Evolutionary conservation across 2,113 vertebrate species (phyloP), one percentile per base, ranked within the genome.

Genomic region (Coryphaenoides rupestris): DNA sequence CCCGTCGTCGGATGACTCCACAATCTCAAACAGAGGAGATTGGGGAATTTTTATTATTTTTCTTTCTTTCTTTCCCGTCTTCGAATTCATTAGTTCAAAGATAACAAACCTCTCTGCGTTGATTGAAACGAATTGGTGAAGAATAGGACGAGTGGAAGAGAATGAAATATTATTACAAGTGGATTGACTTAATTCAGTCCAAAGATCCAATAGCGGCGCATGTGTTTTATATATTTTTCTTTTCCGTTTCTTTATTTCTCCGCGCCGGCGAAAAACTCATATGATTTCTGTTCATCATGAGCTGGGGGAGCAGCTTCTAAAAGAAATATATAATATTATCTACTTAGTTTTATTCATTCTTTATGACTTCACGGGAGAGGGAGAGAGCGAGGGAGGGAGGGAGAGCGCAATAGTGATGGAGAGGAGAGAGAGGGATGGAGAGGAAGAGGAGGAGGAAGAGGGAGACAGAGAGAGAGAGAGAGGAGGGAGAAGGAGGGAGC

Each of bases 331-430:
- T 5, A 33, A 33, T 33, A 33, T 33, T 33, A 33, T 33, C 28
- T 33, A 33, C 28, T 33, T 5, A 3, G 3, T 4, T 33, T 33
- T 33, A 33, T 33, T 33, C 2, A 33, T 3, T 33, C 28, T 33
- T 10, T 33, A 9, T 33, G 28, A 33, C 28, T 33, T 33, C 6
- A 33, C 10, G 62, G 49, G 40, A 71, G 57, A 62, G 66, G 49
- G 66, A 60, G 70, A 1, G 70, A 67, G 55, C 68, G 63, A 73
- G 55, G 49, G 63, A 57, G 21, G 24, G 55, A 28, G 55, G 23
- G 53, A 62, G 63, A 59, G 78, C 17, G 65, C 73, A 72, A 62
- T 62, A 76, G 80, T 73, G 76, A 78, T 80, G 77, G 76, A 77
- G 76, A 58, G 58, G 52, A 4, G 52, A 58, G 40, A 26, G 58